Conservation (phyloP, 2,113 vertebrate genomes). For the Podarcis muralis region DNA sequence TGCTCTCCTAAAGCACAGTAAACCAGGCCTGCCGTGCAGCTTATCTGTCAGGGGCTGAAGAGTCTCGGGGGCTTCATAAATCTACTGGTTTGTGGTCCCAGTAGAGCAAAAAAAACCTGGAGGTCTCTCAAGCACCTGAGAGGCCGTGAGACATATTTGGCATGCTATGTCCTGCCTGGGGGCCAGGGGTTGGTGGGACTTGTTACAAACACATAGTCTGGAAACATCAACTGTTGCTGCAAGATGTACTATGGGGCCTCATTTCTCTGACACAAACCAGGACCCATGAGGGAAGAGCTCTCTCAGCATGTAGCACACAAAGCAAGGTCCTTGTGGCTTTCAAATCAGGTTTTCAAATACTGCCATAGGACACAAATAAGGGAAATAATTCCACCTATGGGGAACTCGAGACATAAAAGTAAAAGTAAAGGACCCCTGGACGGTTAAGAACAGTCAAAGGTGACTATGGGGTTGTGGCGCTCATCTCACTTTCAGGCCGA, state of each 20-base stretch:
- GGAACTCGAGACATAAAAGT: too few species aligned
- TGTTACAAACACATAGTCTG: not conserved
- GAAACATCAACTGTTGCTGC: not conserved
- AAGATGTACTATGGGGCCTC: not conserved
- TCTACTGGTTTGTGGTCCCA: not conserved
- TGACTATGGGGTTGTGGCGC: too few species aligned
- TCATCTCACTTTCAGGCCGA: too few species aligned
- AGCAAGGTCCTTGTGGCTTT: not conserved
- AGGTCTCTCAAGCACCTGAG: too few species aligned
- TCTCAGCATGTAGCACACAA: not conserved
- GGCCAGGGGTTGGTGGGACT: not conserved
- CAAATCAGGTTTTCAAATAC: not conserved
- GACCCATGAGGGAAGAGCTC: not conserved
- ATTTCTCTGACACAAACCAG: not conserved
- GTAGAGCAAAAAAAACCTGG: not conserved
- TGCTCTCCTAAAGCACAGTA: slow-evolving; percentile 65
- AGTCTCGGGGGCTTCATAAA: not conserved
- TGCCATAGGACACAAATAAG: not conserved
- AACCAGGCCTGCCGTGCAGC: slow-evolving; percentile 32
- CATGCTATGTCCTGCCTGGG: not conserved
- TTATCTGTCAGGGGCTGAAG: not conserved
- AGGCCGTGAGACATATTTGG: not conserved
- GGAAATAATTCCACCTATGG: not conserved
- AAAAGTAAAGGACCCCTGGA: not conserved
- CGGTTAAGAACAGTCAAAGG: too few species aligned